These are phyloP conservation scores for Epinotia nisella DNA, from an alignment of 2,888 invertebrate genomes.

Conservation along the genomic window DNA sequence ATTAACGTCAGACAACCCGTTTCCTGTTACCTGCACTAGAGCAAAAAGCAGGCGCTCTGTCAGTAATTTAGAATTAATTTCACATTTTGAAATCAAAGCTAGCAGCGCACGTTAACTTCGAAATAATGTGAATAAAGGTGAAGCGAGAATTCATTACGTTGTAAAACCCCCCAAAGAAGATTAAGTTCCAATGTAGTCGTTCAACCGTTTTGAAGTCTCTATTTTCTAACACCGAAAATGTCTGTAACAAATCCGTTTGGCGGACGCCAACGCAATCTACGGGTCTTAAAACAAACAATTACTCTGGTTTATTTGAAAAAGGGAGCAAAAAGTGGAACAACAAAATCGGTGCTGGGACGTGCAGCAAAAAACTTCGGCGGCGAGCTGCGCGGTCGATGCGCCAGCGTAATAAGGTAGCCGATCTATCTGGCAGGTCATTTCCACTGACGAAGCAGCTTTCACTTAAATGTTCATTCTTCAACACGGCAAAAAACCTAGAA, in stretches of 20 bases:
- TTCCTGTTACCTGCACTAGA: constrained; percentile 81
- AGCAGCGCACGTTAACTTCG: constrained; percentile 44
- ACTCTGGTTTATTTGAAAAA: constrained; percentile 82
- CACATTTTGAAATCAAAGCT: constrained; percentile 69
- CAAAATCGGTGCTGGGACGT: constrained; percentile 80
- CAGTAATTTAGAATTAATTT: constrained; percentile 80
- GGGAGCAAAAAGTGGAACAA: constrained; percentile 80
- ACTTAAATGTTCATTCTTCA: constrained; percentile 38
- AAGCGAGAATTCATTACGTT: constrained; percentile 48
- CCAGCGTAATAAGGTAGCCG: constrained; percentile 72
- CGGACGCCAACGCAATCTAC: constrained; percentile 72
- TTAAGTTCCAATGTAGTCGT: constrained; percentile 57
- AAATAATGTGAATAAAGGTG: constrained; percentile 45
- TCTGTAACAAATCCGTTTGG: constrained; percentile 78
- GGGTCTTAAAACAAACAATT: constrained; percentile 84
- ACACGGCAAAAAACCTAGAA: constrained; percentile 25
- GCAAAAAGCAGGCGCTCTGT: constrained; percentile 71
- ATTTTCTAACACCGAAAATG: constrained; percentile 75
- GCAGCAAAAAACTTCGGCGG: constrained; percentile 75
- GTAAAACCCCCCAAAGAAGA: constrained; percentile 49
- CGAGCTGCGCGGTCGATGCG: constrained; percentile 62
- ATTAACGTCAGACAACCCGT: constrained; percentile 82
- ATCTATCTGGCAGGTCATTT: constrained; percentile 59
- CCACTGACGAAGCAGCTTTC: constrained; percentile 50
- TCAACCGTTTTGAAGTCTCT: constrained; percentile 76